Conservation (phyloP, 2,888 invertebrate species). For the Nymphalis urticae region DNA sequence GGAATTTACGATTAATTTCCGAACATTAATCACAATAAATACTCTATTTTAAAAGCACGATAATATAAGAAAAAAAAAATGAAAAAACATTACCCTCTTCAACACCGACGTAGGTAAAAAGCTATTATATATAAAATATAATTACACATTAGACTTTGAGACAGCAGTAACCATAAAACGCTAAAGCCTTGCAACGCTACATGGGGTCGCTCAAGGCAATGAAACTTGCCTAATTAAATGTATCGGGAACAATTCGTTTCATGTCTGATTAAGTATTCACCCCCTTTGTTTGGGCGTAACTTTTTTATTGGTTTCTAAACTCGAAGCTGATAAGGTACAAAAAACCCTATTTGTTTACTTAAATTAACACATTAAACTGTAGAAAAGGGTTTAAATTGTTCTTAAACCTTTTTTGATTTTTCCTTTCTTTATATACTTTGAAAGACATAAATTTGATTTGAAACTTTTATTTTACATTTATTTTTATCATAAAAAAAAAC, state of each 20-base stretch:
- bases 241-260: constrained; percentile 36
- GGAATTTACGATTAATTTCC: too few relatives aligned
- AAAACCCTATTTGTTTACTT: background rate
- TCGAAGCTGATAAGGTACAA: constrained; percentile 9
- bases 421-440: too few relatives aligned
- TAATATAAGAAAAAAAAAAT: too few relatives aligned
- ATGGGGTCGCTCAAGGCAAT: constrained; percentile 16
- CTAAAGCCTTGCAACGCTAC: constrained; percentile 11
- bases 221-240: constrained; percentile 38
- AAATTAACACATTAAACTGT: background rate
- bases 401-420: background rate
- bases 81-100: too few relatives aligned
- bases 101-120: background rate
- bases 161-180: constrained; percentile 21
- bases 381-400: background rate
- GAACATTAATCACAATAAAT: too few relatives aligned
- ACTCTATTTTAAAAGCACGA: too few relatives aligned
- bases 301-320: constrained; percentile 31
- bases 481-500: too few relatives aligned
- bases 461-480: too few relatives aligned
- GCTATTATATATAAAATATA: constrained; percentile 2
- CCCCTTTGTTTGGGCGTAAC: constrained; percentile 32
- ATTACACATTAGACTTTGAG: constrained; percentile 12
- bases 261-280: constrained; percentile 38
- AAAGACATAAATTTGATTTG: too few relatives aligned